A percentile compares a stretch with the other conserved stretches of the same genome.
Evolutionary conservation across 2,797 vertebrate genomes (phyloP).

Genomic region (Spheniscus humboldti): DNA sequence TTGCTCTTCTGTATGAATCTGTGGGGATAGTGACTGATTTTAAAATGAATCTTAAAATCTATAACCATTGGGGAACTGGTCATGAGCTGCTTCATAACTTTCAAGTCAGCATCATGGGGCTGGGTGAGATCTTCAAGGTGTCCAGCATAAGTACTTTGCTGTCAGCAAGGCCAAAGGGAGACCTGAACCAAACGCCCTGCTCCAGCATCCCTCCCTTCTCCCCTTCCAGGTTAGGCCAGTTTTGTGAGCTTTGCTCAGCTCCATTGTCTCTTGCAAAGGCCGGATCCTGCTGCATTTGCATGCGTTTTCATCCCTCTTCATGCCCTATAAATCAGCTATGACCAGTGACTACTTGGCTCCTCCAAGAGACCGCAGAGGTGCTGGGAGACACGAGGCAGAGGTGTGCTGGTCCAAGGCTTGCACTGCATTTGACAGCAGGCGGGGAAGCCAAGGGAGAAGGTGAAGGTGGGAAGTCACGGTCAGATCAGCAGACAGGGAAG

Average conservation of each 20-base stretch:
- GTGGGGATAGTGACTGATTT: not conserved
- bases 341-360: not conserved
- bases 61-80: not conserved
- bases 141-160: not conserved
- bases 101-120: not conserved
- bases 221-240: not conserved
- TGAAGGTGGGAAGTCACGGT: not conserved
- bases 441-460: not conserved
- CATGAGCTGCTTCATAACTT: not conserved
- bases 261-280: not conserved
- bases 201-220: not conserved
- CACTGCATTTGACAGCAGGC: not conserved
- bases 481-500: not conserved
- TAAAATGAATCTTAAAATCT: not conserved
- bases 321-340: not conserved
- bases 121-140: not conserved
- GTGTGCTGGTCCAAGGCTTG: not conserved
- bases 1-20: not conserved
- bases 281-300: not conserved
- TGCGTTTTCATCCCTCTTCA: not conserved
- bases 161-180: not conserved
- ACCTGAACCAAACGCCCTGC: not conserved
- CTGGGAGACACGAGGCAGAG: not conserved
- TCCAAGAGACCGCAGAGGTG: fast-evolving
- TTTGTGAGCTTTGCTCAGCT: not conserved